Conservation (phyloP, 2,113 vertebrate species). For the Nymphicus hollandicus region DNA sequence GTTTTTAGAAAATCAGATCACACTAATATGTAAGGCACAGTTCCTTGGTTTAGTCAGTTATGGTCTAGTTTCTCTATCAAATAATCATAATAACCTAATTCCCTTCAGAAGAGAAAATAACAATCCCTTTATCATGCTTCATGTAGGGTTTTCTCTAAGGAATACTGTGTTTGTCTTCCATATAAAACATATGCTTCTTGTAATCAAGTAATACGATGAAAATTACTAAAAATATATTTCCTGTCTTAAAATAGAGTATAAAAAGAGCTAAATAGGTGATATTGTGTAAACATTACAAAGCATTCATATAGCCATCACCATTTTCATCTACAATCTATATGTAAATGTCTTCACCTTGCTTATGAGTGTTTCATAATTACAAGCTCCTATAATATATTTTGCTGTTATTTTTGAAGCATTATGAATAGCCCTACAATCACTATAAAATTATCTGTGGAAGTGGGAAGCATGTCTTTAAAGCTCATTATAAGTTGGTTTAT, state of each 20-base stretch:
- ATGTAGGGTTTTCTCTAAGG: neutral
- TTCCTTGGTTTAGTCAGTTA: slow-evolving; percentile 43
- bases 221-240: slow-evolving; percentile 15
- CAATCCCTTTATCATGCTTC: neutral
- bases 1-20: slow-evolving; percentile 43
- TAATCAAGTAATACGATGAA: neutral
- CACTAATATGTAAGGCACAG: slow-evolving; percentile 44
- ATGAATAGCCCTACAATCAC: neutral
- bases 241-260: neutral
- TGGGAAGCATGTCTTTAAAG: neutral
- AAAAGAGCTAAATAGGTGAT: neutral
- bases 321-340: neutral
- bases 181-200: neutral
- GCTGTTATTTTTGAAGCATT: neutral
- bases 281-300: neutral
- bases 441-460: neutral
- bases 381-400: neutral
- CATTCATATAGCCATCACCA: neutral
- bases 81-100: slow-evolving; percentile 40
- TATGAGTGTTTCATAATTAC: neutral
- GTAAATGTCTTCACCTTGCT: neutral
- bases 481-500: neutral
- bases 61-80: slow-evolving; percentile 37
- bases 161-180: neutral
- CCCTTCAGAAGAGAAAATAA: neutral